phyloP scores from a whole-genome alignment of 2,888 invertebrate species.

The Gandaritis pyraliata region DNA sequence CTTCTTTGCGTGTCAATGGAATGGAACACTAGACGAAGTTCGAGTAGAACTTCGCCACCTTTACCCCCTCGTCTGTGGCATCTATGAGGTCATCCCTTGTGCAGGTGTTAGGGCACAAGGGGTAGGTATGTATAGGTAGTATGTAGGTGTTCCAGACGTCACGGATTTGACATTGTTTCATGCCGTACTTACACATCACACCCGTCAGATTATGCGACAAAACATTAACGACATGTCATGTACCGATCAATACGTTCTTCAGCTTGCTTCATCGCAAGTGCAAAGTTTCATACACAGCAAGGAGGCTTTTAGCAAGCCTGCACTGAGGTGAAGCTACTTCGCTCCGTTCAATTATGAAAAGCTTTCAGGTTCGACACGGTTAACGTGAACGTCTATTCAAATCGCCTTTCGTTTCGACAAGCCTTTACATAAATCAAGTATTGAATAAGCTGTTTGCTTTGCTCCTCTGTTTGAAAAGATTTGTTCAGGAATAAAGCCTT shows the following conservation, averaged over 20 bases:
- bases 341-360: slow-evolving; percentile 76
- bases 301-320: slow-evolving; percentile 69
- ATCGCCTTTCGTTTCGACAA: slow-evolving; percentile 69
- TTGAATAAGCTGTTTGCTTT: slow-evolving; percentile 69
- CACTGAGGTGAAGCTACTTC: slow-evolving; percentile 63
- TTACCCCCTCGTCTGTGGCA: too few relatives aligned
- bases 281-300: slow-evolving; percentile 66
- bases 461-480: slow-evolving; percentile 53
- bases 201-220: slow-evolving; percentile 35
- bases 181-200: slow-evolving; percentile 3
- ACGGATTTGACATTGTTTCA: slow-evolving; percentile 5
- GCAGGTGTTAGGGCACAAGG: too few relatives aligned
- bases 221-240: slow-evolving; percentile 43
- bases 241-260: slow-evolving; percentile 48
- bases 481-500: slow-evolving; percentile 45
- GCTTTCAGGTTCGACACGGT: slow-evolving; percentile 76
- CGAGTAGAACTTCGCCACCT: too few relatives aligned
- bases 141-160: not conserved
- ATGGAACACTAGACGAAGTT: too few relatives aligned
- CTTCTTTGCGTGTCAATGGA: too few relatives aligned
- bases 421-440: slow-evolving; percentile 73
- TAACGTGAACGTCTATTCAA: slow-evolving; percentile 76
- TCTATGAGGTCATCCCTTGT: too few relatives aligned
- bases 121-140: too few relatives aligned
- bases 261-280: slow-evolving; percentile 57